A percentile compares a stretch with the other conserved stretches of the same genome.
These are phyloP conservation scores for Lepisosteus oculatus DNA, from an alignment of 2,113 vertebrate genomes.

Conservation along the genomic window DNA sequence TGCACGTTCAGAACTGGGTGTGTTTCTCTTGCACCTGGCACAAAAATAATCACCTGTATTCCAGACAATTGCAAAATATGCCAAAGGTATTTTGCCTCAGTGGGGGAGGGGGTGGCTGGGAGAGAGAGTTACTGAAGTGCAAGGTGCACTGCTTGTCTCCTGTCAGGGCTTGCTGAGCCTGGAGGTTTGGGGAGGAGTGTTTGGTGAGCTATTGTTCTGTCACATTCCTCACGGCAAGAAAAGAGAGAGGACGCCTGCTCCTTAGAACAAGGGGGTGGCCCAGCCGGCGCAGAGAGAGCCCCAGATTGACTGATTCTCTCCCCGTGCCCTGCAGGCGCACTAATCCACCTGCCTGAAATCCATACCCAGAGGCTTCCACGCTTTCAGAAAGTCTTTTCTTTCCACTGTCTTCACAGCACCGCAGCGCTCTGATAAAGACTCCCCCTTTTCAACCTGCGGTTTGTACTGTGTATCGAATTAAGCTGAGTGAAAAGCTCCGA, in stretches of 20 bases:
- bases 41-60: constrained; percentile 42
- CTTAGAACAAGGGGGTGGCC: constrained; percentile 23
- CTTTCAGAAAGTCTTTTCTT: background rate
- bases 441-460: no score
- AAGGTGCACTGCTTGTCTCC: constrained; percentile 72
- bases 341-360: constrained; percentile 69
- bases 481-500: no score
- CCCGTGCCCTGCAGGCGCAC: constrained; percentile 30
- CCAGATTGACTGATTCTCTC: constrained; percentile 40
- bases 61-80: constrained; percentile 28
- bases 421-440: no score
- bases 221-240: constrained; percentile 56
- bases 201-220: constrained; percentile 56
- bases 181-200: constrained; percentile 34
- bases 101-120: constrained; percentile 43
- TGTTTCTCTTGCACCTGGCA: no score
- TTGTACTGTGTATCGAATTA: no score
- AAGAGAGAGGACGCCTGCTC: constrained; percentile 37
- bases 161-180: constrained; percentile 62
- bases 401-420: no score
- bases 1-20: no score
- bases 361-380: constrained; percentile 52
- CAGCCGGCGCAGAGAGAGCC: constrained; percentile 21
- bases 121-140: constrained; percentile 34
- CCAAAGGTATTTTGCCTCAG: constrained; percentile 55